Percentiles rank a stretch among this genome's conserved stretches.
phyloP scores from a whole-genome alignment of 2,888 invertebrate genomes.

The Quadroppia sp. region DNA sequence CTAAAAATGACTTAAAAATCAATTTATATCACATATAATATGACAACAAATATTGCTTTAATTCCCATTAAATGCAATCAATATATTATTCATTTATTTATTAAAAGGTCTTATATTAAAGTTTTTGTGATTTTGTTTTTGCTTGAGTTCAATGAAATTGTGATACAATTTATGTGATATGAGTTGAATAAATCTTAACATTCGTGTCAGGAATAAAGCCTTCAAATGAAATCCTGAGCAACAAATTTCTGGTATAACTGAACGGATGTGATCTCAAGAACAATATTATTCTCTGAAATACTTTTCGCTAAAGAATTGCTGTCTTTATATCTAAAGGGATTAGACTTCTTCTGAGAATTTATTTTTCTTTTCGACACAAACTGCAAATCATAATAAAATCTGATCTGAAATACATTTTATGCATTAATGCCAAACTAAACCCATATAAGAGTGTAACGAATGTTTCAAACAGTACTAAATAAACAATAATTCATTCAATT shows the following conservation, averaged over 20 bases:
- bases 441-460: neutral
- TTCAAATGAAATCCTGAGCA: conserved; percentile 11
- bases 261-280: neutral
- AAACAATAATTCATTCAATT: too few species aligned
- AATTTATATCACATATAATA: too few species aligned
- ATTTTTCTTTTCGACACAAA: conserved; percentile 20
- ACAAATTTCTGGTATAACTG: conserved; percentile 17
- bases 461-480: neutral
- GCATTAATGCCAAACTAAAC: neutral
- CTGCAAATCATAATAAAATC: conserved; percentile 13
- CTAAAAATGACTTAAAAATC: too few species aligned
- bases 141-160: neutral
- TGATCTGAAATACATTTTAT: conserved; percentile 23
- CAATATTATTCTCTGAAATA: conserved; percentile 7
- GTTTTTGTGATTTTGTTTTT: neutral
- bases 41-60: too few species aligned
- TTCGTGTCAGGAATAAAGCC: conserved; percentile 26
- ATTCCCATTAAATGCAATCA: too few species aligned
- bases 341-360: conserved; percentile 24
- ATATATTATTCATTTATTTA: too few species aligned
- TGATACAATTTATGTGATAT: neutral
- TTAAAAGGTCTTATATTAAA: too few species aligned
- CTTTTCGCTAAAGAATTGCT: conserved; percentile 15
- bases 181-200: conserved; percentile 7
- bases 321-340: conserved; percentile 26